Base-by-base conservation (phyloP, 2,797 vertebrate genomes). In the Huso huso region DNA sequence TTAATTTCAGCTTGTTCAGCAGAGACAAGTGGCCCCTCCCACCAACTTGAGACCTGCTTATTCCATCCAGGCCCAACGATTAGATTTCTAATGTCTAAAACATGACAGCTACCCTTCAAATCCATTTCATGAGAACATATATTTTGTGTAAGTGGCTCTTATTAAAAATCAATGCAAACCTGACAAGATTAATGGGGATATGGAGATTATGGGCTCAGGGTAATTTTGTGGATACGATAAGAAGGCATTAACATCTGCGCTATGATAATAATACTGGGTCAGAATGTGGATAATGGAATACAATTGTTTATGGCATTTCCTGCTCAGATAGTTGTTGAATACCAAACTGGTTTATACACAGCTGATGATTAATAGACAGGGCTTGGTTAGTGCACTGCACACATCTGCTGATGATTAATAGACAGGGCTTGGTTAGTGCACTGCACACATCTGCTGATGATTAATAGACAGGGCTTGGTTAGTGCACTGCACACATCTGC, bases 161-260 rank as follows among this genome's bases (percentile, higher is more conserved):
- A 70, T 61, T 70, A 66, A 66, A 70, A 66, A 66, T 65, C 59
- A 66, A 62, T 66, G 52, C 58, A 70, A 66, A 48, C 65, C 49
- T 66, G 55, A n/a, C 65, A 61, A 66, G 65, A 62, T 49, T 70
- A 61, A 61, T 58, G 68, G 68, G 51, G 51, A 50, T 53, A 60
- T 60, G 48, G 53, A 66, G 59, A 57, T 64, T 66, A 66, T 55
- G 48, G 64, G 60, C 65, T 52, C 64, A 58, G 68, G 51, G 59
- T 65, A 70, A 70, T 62, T 70, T 70, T 70, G 58, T 48, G 50
- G 63, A 66, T 66, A 66, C 55, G 64, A 70, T 70, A 70, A 61
- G 59, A 61, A 66, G 64, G 49, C 68, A 66, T 66, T 66, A 70
- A 66, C 55, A 61, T 18, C 48, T n/a, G 49, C 65, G 59, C 59